A percentile compares a stretch with the other conserved stretches of the same genome.
These are phyloP conservation scores for Cryptomyrus ogoouensis DNA, from an alignment of 2,113 vertebrate species.

Conservation along the genomic window DNA sequence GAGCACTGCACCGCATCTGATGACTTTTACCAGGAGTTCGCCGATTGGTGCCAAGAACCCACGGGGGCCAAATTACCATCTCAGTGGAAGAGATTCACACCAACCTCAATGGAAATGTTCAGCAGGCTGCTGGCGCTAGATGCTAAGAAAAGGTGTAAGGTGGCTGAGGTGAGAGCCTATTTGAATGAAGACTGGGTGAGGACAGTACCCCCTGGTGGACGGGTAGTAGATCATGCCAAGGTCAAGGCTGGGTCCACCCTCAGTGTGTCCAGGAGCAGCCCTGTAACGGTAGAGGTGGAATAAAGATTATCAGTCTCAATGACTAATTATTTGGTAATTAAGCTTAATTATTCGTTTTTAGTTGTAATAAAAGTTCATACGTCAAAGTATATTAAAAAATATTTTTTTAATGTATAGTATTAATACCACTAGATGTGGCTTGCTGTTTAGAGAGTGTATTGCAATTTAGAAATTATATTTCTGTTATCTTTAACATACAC, in stretches of 20 bases:
- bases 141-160: slow-evolving; percentile 54
- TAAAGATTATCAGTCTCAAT: not conserved
- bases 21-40: slow-evolving; percentile 84
- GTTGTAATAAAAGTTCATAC: not conserved
- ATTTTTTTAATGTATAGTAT: not conserved
- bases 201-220: slow-evolving; percentile 21
- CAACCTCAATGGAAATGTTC: slow-evolving; percentile 71
- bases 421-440: not conserved
- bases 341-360: not conserved
- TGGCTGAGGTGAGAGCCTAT: slow-evolving; percentile 56
- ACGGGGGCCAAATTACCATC: slow-evolving; percentile 60
- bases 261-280: slow-evolving; percentile 26
- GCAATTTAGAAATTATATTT: not conserved
- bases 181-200: slow-evolving; percentile 63
- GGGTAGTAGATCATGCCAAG: slow-evolving; percentile 17
- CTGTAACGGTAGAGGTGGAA: not conserved
- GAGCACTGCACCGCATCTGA: slow-evolving; percentile 70
- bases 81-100: slow-evolving; percentile 74
- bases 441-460: not conserved
- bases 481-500: not conserved
- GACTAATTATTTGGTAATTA: not conserved
- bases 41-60: slow-evolving; percentile 59
- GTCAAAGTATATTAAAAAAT: not conserved
- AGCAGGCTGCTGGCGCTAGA: slow-evolving; percentile 69
- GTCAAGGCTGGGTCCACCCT: slow-evolving; percentile 13